phyloP scores from a whole-genome alignment of 2,797 vertebrate species.

The Siniperca obscura region DNA sequence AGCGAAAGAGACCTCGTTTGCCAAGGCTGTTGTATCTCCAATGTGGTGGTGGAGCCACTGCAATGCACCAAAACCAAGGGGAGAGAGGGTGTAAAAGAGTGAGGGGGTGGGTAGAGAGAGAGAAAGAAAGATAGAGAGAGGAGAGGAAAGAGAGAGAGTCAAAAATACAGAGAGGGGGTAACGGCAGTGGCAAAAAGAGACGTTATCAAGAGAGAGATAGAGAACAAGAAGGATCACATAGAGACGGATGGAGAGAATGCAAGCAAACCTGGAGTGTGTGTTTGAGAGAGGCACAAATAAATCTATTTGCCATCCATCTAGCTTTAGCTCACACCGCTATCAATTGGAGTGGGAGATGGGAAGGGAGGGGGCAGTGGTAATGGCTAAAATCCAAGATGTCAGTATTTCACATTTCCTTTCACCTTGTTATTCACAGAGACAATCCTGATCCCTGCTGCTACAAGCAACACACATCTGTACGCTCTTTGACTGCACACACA shows the following conservation, averaged over 20 bases:
- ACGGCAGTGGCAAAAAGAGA: constrained; percentile 51
- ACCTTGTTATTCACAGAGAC: constrained; percentile 62
- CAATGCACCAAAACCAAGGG: constrained; percentile 88
- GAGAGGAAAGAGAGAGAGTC: constrained; percentile 62
- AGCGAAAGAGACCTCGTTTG: constrained; percentile 72
- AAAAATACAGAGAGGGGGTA: constrained; percentile 67
- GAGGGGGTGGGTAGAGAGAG: constrained; percentile 72
- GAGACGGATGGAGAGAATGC: constrained; percentile 36
- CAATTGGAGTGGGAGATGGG: constrained; percentile 33
- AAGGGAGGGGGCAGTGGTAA: background rate
- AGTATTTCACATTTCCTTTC: constrained; percentile 60
- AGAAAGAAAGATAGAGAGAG: constrained; percentile 55
- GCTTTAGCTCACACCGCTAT: constrained; percentile 58
- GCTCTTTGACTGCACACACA: constrained; percentile 41
- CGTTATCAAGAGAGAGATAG: constrained; percentile 40
- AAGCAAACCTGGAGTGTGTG: constrained; percentile 45
- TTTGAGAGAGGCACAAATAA: constrained; percentile 40
- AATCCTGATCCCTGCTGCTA: constrained; percentile 47
- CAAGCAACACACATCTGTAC: constrained; percentile 48
- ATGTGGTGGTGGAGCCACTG: constrained; percentile 85
- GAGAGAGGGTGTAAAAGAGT: constrained; percentile 79
- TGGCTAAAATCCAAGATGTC: constrained; percentile 60
- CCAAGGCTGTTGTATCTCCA: constrained; percentile 85
- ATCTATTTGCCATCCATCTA: constrained; percentile 64
- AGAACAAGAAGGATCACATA: constrained; percentile 39